Conservation (phyloP, 2,888 invertebrate species). For the Calameuta filiformis region DNA sequence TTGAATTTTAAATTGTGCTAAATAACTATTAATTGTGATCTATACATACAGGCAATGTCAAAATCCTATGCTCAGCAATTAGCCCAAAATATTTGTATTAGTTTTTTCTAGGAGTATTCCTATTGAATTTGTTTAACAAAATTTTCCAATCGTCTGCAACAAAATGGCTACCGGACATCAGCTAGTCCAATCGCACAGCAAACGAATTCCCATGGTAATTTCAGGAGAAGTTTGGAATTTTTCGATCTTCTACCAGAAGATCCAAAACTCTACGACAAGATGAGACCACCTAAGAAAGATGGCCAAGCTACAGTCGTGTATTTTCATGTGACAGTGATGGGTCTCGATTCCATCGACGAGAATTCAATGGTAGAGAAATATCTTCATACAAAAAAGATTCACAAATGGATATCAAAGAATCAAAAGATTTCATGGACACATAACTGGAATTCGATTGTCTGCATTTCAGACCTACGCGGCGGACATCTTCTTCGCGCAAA, state of each 20-base stretch:
- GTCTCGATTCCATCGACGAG: slow-evolving; percentile 94
- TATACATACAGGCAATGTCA: not conserved
- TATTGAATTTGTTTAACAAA: not conserved
- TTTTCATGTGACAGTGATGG: slow-evolving; percentile 95
- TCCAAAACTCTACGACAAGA: slow-evolving; percentile 89
- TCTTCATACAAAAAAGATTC: not conserved
- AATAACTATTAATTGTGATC: not conserved
- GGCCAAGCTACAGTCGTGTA: slow-evolving; percentile 88
- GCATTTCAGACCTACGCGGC: slow-evolving; percentile 83
- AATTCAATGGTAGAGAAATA: slow-evolving; percentile 83
- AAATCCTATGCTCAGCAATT: not conserved
- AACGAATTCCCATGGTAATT: slow-evolving; percentile 23
- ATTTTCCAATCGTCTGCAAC: not conserved
- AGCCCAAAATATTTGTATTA: not conserved
- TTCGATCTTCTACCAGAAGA: slow-evolving; percentile 88
- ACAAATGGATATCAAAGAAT: not conserved
- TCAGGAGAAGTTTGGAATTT: slow-evolving; percentile 80
- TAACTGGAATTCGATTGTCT: slow-evolving; percentile 9
- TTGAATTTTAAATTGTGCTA: not conserved
- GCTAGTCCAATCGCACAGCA: not conserved
- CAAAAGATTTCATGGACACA: not conserved
- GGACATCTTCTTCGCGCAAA: slow-evolving; percentile 93
- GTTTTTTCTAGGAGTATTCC: not conserved
- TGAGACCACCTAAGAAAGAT: slow-evolving; percentile 91
- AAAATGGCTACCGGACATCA: not conserved